Evolutionary conservation across 2,888 invertebrate genomes (phyloP), one percentile per base, ranked within the genome.

Genomic region (Oscheius sp.): DNA sequence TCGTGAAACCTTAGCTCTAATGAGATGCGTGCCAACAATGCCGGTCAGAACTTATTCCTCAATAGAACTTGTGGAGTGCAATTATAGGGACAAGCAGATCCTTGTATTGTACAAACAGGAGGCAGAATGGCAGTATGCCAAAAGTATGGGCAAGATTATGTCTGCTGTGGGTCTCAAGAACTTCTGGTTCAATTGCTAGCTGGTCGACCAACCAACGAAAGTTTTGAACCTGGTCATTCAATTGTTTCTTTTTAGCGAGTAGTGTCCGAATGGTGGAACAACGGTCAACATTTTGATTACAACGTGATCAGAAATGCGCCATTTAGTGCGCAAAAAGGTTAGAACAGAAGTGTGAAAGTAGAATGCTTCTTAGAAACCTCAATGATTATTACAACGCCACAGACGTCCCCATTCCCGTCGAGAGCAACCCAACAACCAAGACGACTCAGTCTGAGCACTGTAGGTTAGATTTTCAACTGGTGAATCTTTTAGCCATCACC

Each of bases 21-120:
- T 83, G 79, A 78, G 78, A 77, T 83, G 83, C 70, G 81, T 81
- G 9, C 83, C 83, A 0, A 81, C 83, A 2, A 37, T 81, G 42
- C 79, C 77, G 37, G 83, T 83, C 42, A 35, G 33, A 59, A 21
- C n/a, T 59, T 59, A 7, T 32, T 59, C 37, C n/a, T 32, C 53
- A 42, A 42, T 42, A 42, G 42, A 42, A 42, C 42, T 5, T 42
- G 42, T 42, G 4, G 42, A 42, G n/a, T 33, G 32, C 42, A 42
- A 21, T 70, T 66, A 42, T 71, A 82, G 82, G 82, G 82, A 13
- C 80, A 81, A 50, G 78, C 82, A 32, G 83, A 83, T 75, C 81
- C 81, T 11, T 83, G 83, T 58, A 79, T 81, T 9, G 75, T 80
- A 7, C 79, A 77, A 73, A 81, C 83, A 0, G 79, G 77, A 21